Evolutionary conservation across 2,113 vertebrate genomes (phyloP), one percentile per base, ranked within the genome.

Genomic region (Cnemophilus loriae): DNA sequence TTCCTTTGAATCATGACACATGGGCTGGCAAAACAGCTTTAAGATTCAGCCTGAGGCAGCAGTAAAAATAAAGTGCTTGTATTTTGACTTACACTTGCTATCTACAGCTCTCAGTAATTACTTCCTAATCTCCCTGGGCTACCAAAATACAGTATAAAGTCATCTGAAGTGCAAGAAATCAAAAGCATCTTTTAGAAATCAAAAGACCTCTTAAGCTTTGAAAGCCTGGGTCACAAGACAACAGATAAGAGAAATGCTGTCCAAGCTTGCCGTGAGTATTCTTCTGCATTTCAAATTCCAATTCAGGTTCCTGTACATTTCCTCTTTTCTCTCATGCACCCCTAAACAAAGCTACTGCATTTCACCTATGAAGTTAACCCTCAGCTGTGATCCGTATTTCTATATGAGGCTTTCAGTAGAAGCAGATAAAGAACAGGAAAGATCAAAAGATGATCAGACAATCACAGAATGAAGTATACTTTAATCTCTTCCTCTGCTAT

Each of bases 121-220:
- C 73, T 86, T 78, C 10, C 15, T 60, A 84, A 91, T 84, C 93
- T 71, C 88, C 92, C 37, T 19, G 30, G 76, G 68, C 64, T 56
- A 86, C 41, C 49, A 95, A 94, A 92, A 71, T 27, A 60, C 60
- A 71, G 44, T 27, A 63, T 30, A 89, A 87, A 86, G 59, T 77
- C 46, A 92, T 94, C 7, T 86, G 63, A 93, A 90, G 83, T 68
- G n/a, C 73, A 92, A 84, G 90, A 89, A 94, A 94, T 78, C 82
- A 92, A 95, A 96, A 75, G 49, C 28, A 52, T 86, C 68, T 70
- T 90, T 77, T 74, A 77, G 71, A 92, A 97, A 96, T 88, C 92
- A 88, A 93, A 91, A 90, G 79, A 63, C 32, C 53, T 90, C 85
- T 93, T 47, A 41, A 84, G 86, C 88, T 93, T 89, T 93, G 80